These are phyloP conservation scores for Melanaphis sacchari DNA, from an alignment of 1,140 invertebrate genomes.

Conservation along the genomic window DNA sequence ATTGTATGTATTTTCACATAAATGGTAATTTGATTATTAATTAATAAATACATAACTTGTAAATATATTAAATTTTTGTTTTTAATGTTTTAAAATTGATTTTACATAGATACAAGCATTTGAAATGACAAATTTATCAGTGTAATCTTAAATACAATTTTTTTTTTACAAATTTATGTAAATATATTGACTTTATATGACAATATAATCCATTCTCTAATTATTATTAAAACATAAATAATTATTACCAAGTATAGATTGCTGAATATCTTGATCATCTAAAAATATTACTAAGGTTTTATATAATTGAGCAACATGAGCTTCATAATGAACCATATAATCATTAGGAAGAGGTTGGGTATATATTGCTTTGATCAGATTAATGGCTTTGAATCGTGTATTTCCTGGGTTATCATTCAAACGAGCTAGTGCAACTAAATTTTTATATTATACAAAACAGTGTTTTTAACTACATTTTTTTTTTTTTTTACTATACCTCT, in stretches of 20 bases:
- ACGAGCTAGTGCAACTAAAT: constrained; percentile 46
- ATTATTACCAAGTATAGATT: constrained; percentile 36
- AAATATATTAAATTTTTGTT: too few species aligned
- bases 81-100: background rate
- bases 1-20: background rate
- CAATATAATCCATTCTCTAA: background rate
- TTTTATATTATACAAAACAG: background rate
- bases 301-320: constrained; percentile 18
- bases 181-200: background rate
- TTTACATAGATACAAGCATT: background rate
- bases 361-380: constrained; percentile 3
- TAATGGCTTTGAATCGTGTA: constrained; percentile 43
- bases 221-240: background rate
- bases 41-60: too few species aligned
- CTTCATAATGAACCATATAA: constrained; percentile 42
- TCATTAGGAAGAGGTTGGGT: constrained; percentile 29
- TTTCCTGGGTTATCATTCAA: constrained; percentile 53
- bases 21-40: too few species aligned
- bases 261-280: constrained; percentile 48
- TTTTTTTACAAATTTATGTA: too few species aligned
- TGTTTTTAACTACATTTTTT: background rate
- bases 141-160: too few species aligned
- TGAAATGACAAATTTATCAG: background rate
- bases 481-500: constrained; percentile 22
- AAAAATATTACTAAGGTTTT: constrained; percentile 44